These are phyloP conservation scores for Andrena fulva DNA, from an alignment of 2,888 invertebrate genomes.

Conservation along the genomic window DNA sequence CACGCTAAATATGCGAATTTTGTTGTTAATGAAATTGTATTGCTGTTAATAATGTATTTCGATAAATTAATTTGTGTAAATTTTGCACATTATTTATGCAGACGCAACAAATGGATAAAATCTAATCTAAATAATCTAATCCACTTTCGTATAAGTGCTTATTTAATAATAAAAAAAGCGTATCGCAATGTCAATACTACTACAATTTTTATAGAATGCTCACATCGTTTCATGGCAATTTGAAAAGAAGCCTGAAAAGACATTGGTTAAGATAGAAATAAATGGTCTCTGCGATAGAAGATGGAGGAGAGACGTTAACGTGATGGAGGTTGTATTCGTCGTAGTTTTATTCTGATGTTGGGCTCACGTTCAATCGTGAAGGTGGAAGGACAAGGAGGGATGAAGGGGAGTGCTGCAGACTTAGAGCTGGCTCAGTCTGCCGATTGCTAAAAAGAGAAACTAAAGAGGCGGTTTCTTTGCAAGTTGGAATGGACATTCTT, in stretches of 20 bases:
- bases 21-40: too few relatives aligned
- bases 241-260: constrained; percentile 69
- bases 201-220: constrained; percentile 7
- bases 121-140: too few relatives aligned
- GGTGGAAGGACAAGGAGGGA: constrained; percentile 48
- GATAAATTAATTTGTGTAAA: too few relatives aligned
- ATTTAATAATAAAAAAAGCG: not conserved
- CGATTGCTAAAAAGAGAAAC: constrained; percentile 65
- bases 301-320: constrained; percentile 78
- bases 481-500: constrained; percentile 20
- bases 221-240: constrained; percentile 59
- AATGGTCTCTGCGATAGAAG: constrained; percentile 74
- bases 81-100: too few relatives aligned
- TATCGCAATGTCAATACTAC: constrained; percentile 22
- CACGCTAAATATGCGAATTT: too few relatives aligned
- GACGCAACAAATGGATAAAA: too few relatives aligned
- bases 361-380: constrained; percentile 72
- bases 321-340: constrained; percentile 72
- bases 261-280: constrained; percentile 76
- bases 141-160: too few relatives aligned
- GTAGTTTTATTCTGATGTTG: constrained; percentile 76
- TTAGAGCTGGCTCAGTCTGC: constrained; percentile 56
- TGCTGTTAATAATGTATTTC: too few relatives aligned
- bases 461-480: constrained; percentile 50
- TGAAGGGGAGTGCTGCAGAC: constrained; percentile 54